These are phyloP conservation scores for Sylvilagus floridanus DNA, from an alignment of 2,797 vertebrate genomes.

Conservation along the genomic window DNA sequence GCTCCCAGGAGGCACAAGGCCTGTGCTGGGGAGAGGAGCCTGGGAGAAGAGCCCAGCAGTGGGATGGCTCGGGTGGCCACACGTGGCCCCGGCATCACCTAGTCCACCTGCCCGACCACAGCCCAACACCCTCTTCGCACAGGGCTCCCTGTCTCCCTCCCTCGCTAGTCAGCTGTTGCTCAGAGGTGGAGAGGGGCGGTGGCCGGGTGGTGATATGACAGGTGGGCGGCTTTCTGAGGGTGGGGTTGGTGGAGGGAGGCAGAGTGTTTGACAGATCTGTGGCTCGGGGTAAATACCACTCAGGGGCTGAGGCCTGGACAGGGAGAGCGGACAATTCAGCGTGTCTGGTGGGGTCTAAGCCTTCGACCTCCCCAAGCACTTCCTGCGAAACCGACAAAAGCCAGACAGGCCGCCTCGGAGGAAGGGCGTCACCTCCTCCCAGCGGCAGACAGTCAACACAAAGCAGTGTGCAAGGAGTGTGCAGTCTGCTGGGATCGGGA, in stretches of 20 bases:
- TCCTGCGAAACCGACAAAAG: background rate
- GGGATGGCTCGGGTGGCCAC: background rate
- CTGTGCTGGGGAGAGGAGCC: background rate
- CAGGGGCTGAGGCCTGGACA: background rate
- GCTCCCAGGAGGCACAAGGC: background rate
- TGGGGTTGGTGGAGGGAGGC: background rate
- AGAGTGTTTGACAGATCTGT: background rate
- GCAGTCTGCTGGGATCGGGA: too few relatives aligned
- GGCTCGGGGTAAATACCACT: background rate
- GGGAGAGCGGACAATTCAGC: background rate
- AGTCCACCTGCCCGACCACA: background rate
- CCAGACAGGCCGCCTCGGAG: background rate
- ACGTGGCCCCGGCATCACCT: background rate
- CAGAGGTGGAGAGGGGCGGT: background rate
- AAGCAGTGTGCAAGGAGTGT: background rate
- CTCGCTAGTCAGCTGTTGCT: background rate
- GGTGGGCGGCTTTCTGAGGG: background rate
- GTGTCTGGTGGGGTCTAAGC: fast-evolving
- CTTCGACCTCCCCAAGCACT: background rate
- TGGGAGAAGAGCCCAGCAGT: fast-evolving
- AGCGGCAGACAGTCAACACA: background rate
- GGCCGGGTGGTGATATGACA: background rate
- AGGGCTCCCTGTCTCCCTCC: background rate
- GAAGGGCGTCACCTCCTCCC: background rate
- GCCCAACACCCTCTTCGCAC: background rate